Percentiles rank a stretch among this genome's conserved stretches.
These are phyloP conservation scores for Melanotaenia boesemani DNA, from an alignment of 2,797 vertebrate genomes.

Conservation along the genomic window DNA sequence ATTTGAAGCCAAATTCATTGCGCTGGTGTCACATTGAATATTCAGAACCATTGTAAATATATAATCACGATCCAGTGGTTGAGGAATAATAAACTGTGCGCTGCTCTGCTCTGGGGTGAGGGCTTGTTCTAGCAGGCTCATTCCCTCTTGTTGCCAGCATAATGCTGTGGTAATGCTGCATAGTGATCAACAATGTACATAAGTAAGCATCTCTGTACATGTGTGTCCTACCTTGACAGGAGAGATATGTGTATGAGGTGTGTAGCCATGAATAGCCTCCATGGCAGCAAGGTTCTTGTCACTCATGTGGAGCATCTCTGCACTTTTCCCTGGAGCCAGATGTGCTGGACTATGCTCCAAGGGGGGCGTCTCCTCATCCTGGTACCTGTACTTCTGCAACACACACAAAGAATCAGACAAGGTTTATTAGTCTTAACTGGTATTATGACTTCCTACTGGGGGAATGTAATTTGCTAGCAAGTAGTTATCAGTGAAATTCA, in stretches of 20 bases:
- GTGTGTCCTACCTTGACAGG: slow-evolving; percentile 88
- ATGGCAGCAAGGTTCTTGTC: slow-evolving; percentile 93
- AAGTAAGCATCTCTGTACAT: slow-evolving; percentile 58
- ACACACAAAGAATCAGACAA: slow-evolving; percentile 29
- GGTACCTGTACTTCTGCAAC: slow-evolving; percentile 95
- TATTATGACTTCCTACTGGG: background rate
- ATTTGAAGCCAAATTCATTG: slow-evolving; percentile 22
- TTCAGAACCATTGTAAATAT: slow-evolving; percentile 1
- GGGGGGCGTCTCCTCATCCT: slow-evolving; percentile 98
- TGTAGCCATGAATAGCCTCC: slow-evolving; percentile 91
- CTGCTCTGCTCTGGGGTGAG: slow-evolving; percentile 15
- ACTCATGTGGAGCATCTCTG: slow-evolving; percentile 92
- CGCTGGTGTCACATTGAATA: slow-evolving; percentile 2
- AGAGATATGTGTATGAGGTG: slow-evolving; percentile 92
- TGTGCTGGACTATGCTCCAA: slow-evolving; percentile 97
- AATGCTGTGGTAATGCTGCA: slow-evolving; percentile 35
- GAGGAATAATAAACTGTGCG: slow-evolving; percentile 9
- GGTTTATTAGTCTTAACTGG: slow-evolving; percentile 17
- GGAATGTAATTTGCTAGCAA: background rate
- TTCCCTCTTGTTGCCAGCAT: slow-evolving; percentile 21
- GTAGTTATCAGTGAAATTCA: too few species aligned
- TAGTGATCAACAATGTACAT: slow-evolving; percentile 36
- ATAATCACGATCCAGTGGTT: slow-evolving; percentile 13
- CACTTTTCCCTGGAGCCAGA: slow-evolving; percentile 93
- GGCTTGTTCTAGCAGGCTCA: slow-evolving; percentile 17